phyloP scores from a whole-genome alignment of 2,113 vertebrate genomes.

The Coracopsis vasa region DNA sequence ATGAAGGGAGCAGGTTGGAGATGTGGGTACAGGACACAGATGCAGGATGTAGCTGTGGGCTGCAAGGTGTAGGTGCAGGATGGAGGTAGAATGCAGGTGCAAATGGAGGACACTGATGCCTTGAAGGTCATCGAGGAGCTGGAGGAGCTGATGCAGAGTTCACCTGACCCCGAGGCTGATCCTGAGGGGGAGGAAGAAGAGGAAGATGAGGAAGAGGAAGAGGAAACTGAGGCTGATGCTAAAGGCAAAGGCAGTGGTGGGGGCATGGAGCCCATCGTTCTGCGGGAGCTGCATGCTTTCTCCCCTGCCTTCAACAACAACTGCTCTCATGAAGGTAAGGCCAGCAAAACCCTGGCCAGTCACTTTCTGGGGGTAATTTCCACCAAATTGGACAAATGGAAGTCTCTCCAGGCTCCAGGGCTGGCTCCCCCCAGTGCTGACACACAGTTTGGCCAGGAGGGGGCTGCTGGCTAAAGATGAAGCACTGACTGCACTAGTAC shows the following conservation, averaged over 20 bases:
- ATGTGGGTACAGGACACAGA: neutral
- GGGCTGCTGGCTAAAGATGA: neutral
- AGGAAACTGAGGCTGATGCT: neutral
- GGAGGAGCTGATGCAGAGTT: constrained; percentile 67
- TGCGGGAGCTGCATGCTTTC: constrained; percentile 22
- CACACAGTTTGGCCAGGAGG: neutral
- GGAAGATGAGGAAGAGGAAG: neutral
- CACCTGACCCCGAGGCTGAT: constrained; percentile 17
- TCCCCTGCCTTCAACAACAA: constrained; percentile 52
- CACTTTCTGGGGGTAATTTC: neutral
- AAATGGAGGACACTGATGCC: neutral
- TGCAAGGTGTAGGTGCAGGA: neutral
- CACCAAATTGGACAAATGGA: neutral
- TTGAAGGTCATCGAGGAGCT: constrained; percentile 54
- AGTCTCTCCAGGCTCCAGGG: neutral
- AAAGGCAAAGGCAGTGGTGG: neutral
- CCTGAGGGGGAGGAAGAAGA: constrained; percentile 1
- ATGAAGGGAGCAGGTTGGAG: neutral
- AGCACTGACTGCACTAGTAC: neutral
- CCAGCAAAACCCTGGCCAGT: neutral
- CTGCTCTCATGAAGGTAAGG: constrained; percentile 49
- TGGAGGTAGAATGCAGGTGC: neutral
- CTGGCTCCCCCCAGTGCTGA: neutral
- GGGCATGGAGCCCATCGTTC: constrained; percentile 28
- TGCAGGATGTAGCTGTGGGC: neutral